phyloP scores from a whole-genome alignment of 2,797 vertebrate species.

The Cyclura pinguis region DNA sequence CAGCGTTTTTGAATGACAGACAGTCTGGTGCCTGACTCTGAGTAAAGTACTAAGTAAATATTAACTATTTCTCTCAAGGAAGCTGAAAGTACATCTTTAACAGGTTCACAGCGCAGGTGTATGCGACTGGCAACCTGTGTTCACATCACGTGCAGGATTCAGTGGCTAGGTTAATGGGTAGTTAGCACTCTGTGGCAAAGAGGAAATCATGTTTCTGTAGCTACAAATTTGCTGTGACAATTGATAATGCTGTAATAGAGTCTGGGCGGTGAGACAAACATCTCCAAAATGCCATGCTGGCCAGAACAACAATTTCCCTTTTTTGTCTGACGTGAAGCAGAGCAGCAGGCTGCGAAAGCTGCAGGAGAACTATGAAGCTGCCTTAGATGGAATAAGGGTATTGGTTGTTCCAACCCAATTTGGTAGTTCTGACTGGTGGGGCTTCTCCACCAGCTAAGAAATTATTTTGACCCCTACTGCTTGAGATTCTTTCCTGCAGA shows the following conservation, averaged over 20 bases:
- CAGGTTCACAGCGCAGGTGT: not conserved
- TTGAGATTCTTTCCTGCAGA: not conserved
- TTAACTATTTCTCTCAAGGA: not conserved
- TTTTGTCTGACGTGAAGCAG: not conserved
- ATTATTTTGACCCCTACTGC: not conserved
- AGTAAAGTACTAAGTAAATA: too few species aligned
- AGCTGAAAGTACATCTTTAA: not conserved
- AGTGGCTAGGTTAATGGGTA: not conserved
- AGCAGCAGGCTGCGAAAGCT: not conserved
- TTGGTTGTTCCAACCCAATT: too few species aligned
- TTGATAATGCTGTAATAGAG: not conserved
- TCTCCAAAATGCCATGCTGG: not conserved
- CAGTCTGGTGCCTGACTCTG: too few species aligned
- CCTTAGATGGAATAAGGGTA: too few species aligned
- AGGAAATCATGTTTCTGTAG: conserved; percentile 1
- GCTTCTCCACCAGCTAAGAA: not conserved
- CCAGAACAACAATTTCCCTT: not conserved
- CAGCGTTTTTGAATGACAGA: too few species aligned
- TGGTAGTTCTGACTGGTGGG: not conserved
- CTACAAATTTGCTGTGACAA: not conserved
- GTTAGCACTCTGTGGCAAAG: conserved; percentile 10
- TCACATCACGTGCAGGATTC: not conserved
- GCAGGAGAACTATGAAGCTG: not conserved
- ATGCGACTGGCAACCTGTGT: not conserved
- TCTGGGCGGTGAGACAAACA: not conserved